Evolutionary conservation across 2,888 invertebrate species (phyloP).

Genomic region (Torymus aiolomorphi): DNA sequence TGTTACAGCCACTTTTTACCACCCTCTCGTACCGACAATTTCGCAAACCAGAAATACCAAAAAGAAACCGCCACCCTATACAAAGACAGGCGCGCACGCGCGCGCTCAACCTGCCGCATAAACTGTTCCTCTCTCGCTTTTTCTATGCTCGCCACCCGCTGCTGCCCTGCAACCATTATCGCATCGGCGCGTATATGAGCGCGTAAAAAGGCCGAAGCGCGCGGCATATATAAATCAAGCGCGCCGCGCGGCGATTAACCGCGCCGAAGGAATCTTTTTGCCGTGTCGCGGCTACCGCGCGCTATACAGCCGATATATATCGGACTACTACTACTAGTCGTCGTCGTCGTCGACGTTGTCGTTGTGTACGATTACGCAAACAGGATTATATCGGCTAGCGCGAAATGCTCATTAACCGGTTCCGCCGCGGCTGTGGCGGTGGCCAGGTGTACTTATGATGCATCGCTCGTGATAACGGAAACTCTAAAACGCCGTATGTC

Average conservation of each 20-base stretch:
- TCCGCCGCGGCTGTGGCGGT: neutral
- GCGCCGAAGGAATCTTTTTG: conserved; percentile 15
- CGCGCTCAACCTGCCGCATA: no score
- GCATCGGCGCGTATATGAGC: no score
- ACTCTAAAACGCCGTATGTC: neutral
- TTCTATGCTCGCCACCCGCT: no score
- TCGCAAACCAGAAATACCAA: no score
- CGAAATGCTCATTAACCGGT: conserved; percentile 35
- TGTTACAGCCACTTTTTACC: no score
- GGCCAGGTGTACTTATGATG: conserved; percentile 35
- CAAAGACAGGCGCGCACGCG: no score
- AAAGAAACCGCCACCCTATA: no score
- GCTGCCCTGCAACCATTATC: no score
- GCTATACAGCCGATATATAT: neutral
- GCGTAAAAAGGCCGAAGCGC: neutral
- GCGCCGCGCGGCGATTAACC: conserved; percentile 20
- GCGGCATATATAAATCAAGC: conserved; percentile 34
- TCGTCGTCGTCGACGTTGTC: no score
- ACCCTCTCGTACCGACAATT: no score
- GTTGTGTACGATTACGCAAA: conserved; percentile 35
- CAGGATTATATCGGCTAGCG: conserved; percentile 45
- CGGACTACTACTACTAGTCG: no score
- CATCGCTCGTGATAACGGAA: conserved; percentile 40
- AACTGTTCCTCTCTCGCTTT: no score
- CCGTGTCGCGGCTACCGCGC: neutral